Evolutionary conservation across 2,888 invertebrate genomes (phyloP).

Genomic region (Bimastos eiseni): DNA sequence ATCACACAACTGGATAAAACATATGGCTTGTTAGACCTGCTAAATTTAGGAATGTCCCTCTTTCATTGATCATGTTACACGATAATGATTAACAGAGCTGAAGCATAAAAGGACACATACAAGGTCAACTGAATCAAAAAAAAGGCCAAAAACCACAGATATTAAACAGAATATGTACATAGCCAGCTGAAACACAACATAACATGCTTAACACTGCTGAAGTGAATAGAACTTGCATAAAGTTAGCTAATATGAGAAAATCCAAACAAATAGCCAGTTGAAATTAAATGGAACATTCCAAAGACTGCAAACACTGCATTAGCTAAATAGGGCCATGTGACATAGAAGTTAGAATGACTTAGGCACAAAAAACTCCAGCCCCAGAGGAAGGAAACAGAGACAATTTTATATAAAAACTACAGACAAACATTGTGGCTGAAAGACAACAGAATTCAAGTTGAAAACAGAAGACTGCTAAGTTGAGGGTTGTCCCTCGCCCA

Average conservation of each 20-base stretch:
- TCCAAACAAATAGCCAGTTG: not conserved
- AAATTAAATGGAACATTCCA: not conserved
- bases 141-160: not conserved
- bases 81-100: no score
- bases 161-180: not conserved
- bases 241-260: not conserved
- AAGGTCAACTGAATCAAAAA: no score
- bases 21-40: no score
- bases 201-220: not conserved
- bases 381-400: not conserved
- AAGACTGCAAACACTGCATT: not conserved
- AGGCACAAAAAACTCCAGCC: not conserved
- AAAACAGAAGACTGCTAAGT: not conserved
- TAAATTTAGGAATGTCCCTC: no score
- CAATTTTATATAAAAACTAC: not conserved
- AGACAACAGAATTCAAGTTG: not conserved
- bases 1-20: no score
- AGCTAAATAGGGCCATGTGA: not conserved
- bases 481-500: no score
- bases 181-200: not conserved
- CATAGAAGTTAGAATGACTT: no score
- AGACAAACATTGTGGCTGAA: not conserved
- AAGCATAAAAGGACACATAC: no score
- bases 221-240: not conserved
- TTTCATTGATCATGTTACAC: no score